A percentile compares a stretch with the other conserved stretches of the same genome.
These are phyloP conservation scores for Rhopalosiphum padi DNA, from an alignment of 1,140 invertebrate species.

Conservation along the genomic window DNA sequence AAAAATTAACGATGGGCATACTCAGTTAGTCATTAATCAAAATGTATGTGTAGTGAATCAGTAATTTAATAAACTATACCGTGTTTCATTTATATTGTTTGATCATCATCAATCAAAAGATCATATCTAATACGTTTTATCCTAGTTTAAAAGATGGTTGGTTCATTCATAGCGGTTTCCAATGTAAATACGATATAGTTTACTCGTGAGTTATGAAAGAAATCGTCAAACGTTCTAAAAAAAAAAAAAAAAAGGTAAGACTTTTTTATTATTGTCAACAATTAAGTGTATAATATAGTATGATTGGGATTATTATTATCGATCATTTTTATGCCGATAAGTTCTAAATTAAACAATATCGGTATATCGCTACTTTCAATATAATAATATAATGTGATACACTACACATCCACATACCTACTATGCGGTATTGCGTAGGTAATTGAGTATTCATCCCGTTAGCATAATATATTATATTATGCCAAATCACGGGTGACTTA, in stretches of 20 bases:
- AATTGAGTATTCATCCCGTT: neutral
- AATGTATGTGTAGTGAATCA: neutral
- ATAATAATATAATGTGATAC: no score
- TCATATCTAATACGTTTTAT: neutral
- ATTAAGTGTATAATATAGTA: neutral
- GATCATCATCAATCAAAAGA: constrained; percentile 2
- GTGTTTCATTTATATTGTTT: neutral
- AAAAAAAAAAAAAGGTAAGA: neutral
- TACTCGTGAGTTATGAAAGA: neutral
- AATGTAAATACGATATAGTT: neutral
- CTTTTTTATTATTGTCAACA: neutral
- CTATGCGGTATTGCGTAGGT: neutral
- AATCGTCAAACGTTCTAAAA: neutral
- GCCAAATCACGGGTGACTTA: neutral
- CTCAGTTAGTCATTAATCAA: neutral
- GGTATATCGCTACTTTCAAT: neutral
- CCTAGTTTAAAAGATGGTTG: neutral
- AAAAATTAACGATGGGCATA: neutral
- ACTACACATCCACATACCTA: neutral
- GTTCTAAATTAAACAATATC: neutral
- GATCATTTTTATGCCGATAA: neutral
- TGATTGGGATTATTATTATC: neutral
- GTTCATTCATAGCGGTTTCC: neutral
- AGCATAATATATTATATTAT: neutral
- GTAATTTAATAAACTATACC: neutral